These are phyloP conservation scores for Catagonus wagneri DNA, from an alignment of 2,113 vertebrate genomes.

Conservation along the genomic window DNA sequence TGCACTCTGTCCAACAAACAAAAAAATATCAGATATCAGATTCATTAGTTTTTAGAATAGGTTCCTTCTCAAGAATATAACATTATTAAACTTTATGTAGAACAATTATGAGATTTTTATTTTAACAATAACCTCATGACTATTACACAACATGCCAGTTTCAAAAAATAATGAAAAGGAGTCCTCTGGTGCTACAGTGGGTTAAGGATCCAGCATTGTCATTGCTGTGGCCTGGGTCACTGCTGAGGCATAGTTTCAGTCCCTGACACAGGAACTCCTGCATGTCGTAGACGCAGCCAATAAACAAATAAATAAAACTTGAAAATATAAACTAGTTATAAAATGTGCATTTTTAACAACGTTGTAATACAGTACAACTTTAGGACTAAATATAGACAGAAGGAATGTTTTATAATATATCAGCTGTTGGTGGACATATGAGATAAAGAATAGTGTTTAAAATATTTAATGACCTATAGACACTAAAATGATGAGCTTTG, in stretches of 20 bases:
- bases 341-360: not conserved
- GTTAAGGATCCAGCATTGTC: no score
- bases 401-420: not conserved
- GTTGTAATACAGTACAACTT: not conserved
- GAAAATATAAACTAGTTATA: not conserved
- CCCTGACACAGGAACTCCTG: no score
- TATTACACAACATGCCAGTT: not conserved
- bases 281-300: no score
- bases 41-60: not conserved
- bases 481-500: not conserved
- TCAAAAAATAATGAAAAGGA: not conserved
- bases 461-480: not conserved
- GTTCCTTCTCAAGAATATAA: not conserved
- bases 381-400: not conserved
- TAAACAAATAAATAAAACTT: not conserved
- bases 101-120: not conserved
- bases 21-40: not conserved
- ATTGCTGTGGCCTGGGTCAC: no score
- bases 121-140: not conserved
- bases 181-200: not conserved
- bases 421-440: not conserved
- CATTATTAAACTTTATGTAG: not conserved
- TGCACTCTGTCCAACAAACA: not conserved
- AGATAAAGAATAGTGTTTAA: not conserved
- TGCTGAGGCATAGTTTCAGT: no score